Evolutionary conservation across 2,888 invertebrate genomes (phyloP), one percentile per base, ranked within the genome.

Genomic region (Cylloceria caligata): DNA sequence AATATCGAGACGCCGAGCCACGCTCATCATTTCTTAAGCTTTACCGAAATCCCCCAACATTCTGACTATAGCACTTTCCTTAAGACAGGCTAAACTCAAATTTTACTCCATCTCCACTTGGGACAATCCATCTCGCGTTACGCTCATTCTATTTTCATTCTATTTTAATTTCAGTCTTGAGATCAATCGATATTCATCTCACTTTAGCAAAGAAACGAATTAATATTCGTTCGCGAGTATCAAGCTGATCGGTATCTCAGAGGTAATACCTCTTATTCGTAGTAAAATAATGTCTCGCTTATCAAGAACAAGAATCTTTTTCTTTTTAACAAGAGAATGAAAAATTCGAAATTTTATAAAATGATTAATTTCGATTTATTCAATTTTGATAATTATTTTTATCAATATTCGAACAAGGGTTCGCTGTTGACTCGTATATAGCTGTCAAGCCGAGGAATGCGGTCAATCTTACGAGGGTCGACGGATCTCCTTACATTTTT

Each of bases 1-100:
- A 24, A 52, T 24, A 52, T 52, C 47, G 47, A 49, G 47, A 19
- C 47, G 21, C 3, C 52, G 24, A 45, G 45, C n/a, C n/a, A 45
- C 45, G 45, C n/a, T 45, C n/a, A 52, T 52, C 52, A 24, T 52
- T 52, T 52, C 24, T 52, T 52, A 52, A 52, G 52, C 52, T 52
- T 11, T 24, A 52, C 52, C 52, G 24, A 49, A 6, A 13, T 30
- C 30, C 24, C 55, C 30, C n/a, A 16, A 30, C 30, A 7, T 27
- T 57, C 27, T 27, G 6, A 57, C 30, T 57, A 9, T 27, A 5
- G 6, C 30, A 13, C 27, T 57, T 57, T 30, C 6, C 27, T 30
- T 7, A 16, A 57, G 55, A 57, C 1, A 27, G 30, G 6, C 27
- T n/a, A n/a, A 57, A 30, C n/a, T 30, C 27, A 30, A 13, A n/a